Conservation (phyloP, 2,113 vertebrate species). For the Oryzias javanicus region DNA sequence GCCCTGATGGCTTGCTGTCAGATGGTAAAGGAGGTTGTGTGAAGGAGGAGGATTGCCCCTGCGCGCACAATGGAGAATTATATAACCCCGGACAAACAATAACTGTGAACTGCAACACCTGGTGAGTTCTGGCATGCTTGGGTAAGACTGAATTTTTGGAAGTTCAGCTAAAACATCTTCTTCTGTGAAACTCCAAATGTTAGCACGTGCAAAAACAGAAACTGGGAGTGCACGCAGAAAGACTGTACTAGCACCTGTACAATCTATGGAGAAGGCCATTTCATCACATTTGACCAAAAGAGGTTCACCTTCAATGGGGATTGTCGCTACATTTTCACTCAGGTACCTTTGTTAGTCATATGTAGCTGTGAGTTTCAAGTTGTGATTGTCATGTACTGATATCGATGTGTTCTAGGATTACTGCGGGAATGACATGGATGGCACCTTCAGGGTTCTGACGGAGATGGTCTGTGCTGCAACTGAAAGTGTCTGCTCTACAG, state of each 20-base stretch:
- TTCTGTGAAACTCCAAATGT: neutral
- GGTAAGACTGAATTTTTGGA: too few species aligned
- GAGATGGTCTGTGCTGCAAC: conserved; percentile 87
- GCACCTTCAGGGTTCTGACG: conserved; percentile 83
- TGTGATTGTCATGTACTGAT: conserved; percentile 10
- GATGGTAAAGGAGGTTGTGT: conserved; percentile 83
- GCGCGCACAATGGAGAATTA: conserved; percentile 80
- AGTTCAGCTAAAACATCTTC: too few species aligned
- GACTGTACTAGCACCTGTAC: conserved; percentile 84
- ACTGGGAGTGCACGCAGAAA: conserved; percentile 82
- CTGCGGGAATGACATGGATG: conserved; percentile 67
- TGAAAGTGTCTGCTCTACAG: conserved; percentile 86
- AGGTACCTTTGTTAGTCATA: conserved; percentile 75
- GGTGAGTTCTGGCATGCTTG: conserved; percentile 70
- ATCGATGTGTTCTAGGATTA: conserved; percentile 77
- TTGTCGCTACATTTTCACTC: conserved; percentile 86
- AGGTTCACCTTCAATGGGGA: conserved; percentile 85
- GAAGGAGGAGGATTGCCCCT: conserved; percentile 80
- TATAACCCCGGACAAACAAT: conserved; percentile 80
- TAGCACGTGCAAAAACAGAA: conserved; percentile 84
- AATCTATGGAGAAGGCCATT: conserved; percentile 91
- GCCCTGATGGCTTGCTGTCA: conserved; percentile 79
- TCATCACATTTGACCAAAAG: conserved; percentile 86
- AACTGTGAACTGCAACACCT: conserved; percentile 86
- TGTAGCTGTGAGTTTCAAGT: conserved; percentile 1